A percentile compares a stretch with the other conserved stretches of the same genome.
phyloP scores from a whole-genome alignment of 2,113 vertebrate genomes.

The Agapornis roseicollis region DNA sequence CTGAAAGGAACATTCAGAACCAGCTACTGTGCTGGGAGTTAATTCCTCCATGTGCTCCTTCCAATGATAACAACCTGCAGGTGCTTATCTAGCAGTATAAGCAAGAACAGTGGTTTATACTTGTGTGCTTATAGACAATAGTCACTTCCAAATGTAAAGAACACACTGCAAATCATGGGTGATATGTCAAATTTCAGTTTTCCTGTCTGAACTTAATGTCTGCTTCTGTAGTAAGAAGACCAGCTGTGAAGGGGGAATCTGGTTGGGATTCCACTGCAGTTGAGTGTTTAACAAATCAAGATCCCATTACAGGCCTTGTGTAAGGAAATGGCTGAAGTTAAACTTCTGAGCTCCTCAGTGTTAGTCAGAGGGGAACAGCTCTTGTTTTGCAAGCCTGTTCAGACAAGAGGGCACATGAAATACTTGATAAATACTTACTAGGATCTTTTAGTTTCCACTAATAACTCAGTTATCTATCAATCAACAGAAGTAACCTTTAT shows the following conservation, averaged over 20 bases:
- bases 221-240: neutral
- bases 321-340: neutral
- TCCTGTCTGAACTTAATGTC: neutral
- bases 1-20: neutral
- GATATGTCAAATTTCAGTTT: neutral
- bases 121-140: rapidly evolving
- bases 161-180: neutral
- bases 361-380: neutral
- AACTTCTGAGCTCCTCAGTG: neutral
- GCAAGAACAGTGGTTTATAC: neutral
- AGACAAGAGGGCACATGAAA: neutral
- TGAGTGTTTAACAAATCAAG: neutral
- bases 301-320: neutral
- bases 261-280: neutral
- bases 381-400: neutral
- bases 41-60: neutral
- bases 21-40: neutral
- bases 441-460: neutral
- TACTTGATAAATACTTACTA: neutral
- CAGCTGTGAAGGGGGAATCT: neutral
- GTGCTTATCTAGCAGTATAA: neutral
- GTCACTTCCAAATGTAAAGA: neutral
- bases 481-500: neutral
- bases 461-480: neutral
- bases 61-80: neutral